These are phyloP conservation scores for Acanthosepion pharaonis DNA, from an alignment of 2,888 invertebrate species.

Conservation along the genomic window DNA sequence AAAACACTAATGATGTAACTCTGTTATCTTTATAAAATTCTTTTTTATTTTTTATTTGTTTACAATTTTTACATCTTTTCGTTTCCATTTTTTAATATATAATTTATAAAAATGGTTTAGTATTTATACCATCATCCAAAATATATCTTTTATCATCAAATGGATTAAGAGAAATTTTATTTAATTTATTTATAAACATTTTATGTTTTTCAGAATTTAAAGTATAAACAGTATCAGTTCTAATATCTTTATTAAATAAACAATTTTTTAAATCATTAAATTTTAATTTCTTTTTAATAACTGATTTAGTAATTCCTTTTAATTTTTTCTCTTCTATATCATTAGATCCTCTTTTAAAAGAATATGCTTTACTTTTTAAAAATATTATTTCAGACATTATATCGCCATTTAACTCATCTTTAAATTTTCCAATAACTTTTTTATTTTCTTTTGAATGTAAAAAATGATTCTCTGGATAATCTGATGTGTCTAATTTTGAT, in stretches of 20 bases:
- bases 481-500: not conserved
- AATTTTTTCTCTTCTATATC: not conserved
- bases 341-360: not conserved
- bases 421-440: constrained; percentile 35
- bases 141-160: constrained; percentile 48
- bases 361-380: constrained; percentile 12
- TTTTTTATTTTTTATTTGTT: not conserved
- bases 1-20: not conserved
- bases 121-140: not conserved
- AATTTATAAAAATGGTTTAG: not conserved
- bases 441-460: constrained; percentile 25
- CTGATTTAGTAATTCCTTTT: constrained; percentile 16
- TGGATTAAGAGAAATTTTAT: not conserved
- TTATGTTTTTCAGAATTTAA: not conserved
- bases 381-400: not conserved
- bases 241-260: not conserved
- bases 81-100: not conserved
- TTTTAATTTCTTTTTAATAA: not conserved
- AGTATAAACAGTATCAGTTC: not conserved
- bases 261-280: constrained; percentile 33
- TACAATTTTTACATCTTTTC: not conserved
- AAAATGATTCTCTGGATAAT: constrained; percentile 45
- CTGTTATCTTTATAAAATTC: not conserved
- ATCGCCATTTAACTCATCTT: constrained; percentile 44
- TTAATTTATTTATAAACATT: not conserved